Percentiles rank a stretch among this genome's conserved stretches.
phyloP scores from a whole-genome alignment of 2,888 invertebrate genomes.

The Dryococelus australis region DNA sequence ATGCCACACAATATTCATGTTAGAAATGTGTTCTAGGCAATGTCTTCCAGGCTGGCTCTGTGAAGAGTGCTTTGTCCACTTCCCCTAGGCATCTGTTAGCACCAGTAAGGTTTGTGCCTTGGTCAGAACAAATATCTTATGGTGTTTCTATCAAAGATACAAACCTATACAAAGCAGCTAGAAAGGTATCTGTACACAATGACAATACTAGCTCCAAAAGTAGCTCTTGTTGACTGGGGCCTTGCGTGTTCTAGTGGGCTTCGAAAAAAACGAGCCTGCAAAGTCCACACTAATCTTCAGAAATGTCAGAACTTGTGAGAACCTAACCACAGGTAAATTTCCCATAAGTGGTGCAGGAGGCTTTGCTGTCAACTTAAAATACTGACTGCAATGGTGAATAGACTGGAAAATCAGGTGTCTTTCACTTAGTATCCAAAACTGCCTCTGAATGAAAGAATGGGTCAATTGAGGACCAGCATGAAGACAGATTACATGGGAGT shows the following conservation, averaged over 20 bases:
- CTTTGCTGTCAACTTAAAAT: not conserved
- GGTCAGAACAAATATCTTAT: not conserved
- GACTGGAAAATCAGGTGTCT: not conserved
- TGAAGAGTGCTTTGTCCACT: not conserved
- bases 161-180: not conserved
- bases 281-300: not conserved
- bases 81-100: not conserved
- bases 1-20: not conserved
- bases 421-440: not conserved
- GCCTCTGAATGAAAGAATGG: not conserved
- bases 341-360: not conserved
- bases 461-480: not conserved
- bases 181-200: not conserved
- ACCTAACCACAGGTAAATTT: not conserved
- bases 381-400: not conserved
- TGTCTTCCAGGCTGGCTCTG: not conserved
- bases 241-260: not conserved
- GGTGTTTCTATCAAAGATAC: not conserved
- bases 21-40: not conserved
- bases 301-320: not conserved
- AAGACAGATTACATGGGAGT: not conserved
- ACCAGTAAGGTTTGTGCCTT: not conserved
- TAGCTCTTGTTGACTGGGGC: not conserved
- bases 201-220: not conserved
- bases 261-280: not conserved